Conservation (phyloP, 2,797 vertebrate species). For the Anas bahamensis region DNA sequence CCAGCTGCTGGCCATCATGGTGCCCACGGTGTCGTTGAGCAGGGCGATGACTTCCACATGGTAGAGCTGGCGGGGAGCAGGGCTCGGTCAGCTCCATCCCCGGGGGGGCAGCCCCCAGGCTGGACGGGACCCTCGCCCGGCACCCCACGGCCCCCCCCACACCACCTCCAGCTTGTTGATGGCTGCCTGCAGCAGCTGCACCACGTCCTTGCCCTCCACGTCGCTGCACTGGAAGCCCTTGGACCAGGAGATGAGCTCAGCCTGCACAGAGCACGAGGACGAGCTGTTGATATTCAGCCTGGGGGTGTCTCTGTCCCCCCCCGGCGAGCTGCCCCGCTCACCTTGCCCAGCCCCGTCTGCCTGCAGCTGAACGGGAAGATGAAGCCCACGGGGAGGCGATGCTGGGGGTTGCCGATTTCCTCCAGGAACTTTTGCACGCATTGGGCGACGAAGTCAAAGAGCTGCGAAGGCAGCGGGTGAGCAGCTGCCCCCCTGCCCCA, state of each 20-base stretch:
- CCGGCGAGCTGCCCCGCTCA: background rate
- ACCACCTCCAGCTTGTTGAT: conserved; percentile 73
- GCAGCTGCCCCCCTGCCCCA: background rate
- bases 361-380: conserved; percentile 89
- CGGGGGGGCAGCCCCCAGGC: no score
- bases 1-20: conserved; percentile 86
- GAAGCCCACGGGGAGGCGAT: conserved; percentile 81
- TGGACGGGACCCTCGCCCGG: accelerated
- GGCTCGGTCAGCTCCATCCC: background rate
- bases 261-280: conserved; percentile 61
- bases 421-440: conserved; percentile 82
- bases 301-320: background rate
- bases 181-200: conserved; percentile 82
- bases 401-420: background rate
- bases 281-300: background rate
- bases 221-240: conserved; percentile 86
- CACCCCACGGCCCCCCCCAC: accelerated
- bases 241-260: conserved; percentile 87
- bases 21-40: conserved; percentile 88
- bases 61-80: conserved; percentile 61
- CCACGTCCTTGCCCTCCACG: conserved; percentile 85
- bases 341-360: conserved; percentile 84
- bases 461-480: background rate
- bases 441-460: conserved; percentile 78
- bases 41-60: conserved; percentile 81